Percentiles rank a stretch among this genome's conserved stretches.
phyloP scores from a whole-genome alignment of 2,888 invertebrate genomes.

The Cloeon dipterum region DNA sequence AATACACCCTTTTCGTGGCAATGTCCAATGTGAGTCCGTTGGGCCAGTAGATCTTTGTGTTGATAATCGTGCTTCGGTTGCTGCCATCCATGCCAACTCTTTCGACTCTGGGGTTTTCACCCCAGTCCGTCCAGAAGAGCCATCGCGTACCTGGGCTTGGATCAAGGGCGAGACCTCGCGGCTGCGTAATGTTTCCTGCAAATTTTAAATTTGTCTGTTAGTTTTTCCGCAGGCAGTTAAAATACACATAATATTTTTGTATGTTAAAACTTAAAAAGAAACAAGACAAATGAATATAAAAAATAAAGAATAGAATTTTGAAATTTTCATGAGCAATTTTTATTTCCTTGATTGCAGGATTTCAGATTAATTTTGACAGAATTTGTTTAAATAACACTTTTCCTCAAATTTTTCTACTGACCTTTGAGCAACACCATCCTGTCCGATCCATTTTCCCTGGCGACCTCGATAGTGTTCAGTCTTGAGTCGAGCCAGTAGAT shows the following conservation, averaged over 20 bases:
- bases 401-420: too few species aligned
- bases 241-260: too few species aligned
- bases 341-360: too few species aligned
- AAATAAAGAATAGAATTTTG: too few species aligned
- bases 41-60: conserved; percentile 94
- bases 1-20: conserved; percentile 80
- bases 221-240: too few species aligned
- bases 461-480: conserved; percentile 82
- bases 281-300: too few species aligned
- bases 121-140: conserved; percentile 99
- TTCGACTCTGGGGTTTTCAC: conserved; percentile 89
- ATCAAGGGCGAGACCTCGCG: conserved; percentile 88
- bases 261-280: too few species aligned
- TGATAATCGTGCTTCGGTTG: conserved; percentile 60
- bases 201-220: too few species aligned
- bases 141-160: conserved; percentile 67
- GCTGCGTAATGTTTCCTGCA: conserved; percentile 91
- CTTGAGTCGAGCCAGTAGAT: conserved; percentile 94
- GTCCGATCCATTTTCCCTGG: conserved; percentile 58
- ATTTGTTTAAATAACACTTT: too few species aligned
- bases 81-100: conserved; percentile 91
- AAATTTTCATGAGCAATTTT: too few species aligned
- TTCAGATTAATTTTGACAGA: too few species aligned
- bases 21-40: conserved; percentile 93
- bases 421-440: conserved; percentile 68